phyloP scores from a whole-genome alignment of 2,888 invertebrate genomes.

The Cryptus viduatorius region DNA sequence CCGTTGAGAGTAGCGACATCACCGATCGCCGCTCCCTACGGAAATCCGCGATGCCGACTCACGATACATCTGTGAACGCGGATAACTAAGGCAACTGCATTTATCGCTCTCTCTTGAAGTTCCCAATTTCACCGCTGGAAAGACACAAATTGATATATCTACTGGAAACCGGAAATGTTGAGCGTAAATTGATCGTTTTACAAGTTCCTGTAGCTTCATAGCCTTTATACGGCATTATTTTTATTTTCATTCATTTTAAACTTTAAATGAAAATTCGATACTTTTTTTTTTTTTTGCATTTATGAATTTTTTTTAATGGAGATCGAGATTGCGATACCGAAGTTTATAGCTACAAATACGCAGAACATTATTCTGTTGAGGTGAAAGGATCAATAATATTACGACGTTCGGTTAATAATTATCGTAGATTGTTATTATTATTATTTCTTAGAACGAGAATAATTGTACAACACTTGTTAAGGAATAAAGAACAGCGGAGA shows the following conservation, averaged over 20 bases:
- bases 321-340: too few relatives aligned
- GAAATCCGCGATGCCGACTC: constrained; percentile 71
- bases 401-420: too few relatives aligned
- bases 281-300: too few relatives aligned
- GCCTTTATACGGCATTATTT: neutral
- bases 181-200: neutral
- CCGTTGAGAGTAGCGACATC: constrained; percentile 29
- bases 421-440: too few relatives aligned
- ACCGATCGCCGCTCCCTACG: constrained; percentile 46
- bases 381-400: too few relatives aligned
- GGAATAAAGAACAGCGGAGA: too few relatives aligned
- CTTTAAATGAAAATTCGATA: neutral
- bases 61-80: constrained; percentile 40
- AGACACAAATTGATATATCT: constrained; percentile 14
- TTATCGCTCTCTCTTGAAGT: constrained; percentile 49
- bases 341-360: too few relatives aligned
- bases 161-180: neutral
- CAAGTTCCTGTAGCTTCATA: neutral
- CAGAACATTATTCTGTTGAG: too few relatives aligned
- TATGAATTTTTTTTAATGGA: too few relatives aligned
- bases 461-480: too few relatives aligned
- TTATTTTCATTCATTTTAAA: neutral
- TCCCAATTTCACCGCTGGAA: constrained; percentile 51
- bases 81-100: constrained; percentile 67
- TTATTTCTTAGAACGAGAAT: too few relatives aligned